Percentiles rank a stretch among this genome's conserved stretches.
These are phyloP conservation scores for Cynopterus brachyotis DNA, from an alignment of 2,113 vertebrate species.

Conservation along the genomic window DNA sequence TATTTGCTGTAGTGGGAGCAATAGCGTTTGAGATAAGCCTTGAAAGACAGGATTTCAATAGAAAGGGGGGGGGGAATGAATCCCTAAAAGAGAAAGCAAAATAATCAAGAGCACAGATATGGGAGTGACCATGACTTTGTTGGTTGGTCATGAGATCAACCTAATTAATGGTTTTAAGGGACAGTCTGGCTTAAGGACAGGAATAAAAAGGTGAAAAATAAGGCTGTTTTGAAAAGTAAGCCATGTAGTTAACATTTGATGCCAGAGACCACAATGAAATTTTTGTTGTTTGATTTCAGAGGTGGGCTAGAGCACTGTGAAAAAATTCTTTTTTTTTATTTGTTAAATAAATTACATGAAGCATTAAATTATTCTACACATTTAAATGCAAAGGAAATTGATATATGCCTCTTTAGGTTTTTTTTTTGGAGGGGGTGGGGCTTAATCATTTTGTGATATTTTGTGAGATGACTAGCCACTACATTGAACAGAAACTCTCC, in stretches of 20 bases:
- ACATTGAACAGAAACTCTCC: neutral
- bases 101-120: neutral
- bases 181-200: neutral
- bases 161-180: neutral
- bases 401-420: neutral
- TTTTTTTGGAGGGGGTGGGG: neutral
- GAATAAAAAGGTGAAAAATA: neutral
- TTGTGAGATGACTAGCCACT: neutral
- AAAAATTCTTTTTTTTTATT: constrained; percentile 53
- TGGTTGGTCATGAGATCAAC: neutral
- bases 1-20: neutral
- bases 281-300: neutral
- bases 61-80: neutral
- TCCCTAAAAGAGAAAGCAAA: neutral
- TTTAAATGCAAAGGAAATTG: neutral
- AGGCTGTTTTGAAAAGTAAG: neutral
- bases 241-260: neutral
- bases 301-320: neutral
- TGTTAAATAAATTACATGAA: neutral
- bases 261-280: neutral
- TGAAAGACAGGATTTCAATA: neutral
- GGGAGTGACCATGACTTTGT: neutral
- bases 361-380: neutral
- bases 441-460: neutral
- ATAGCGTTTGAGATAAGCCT: neutral